Percentiles rank a stretch among this genome's conserved stretches.
Evolutionary conservation across 2,888 invertebrate species (phyloP).

Genomic region (Lutraria lutraria): DNA sequence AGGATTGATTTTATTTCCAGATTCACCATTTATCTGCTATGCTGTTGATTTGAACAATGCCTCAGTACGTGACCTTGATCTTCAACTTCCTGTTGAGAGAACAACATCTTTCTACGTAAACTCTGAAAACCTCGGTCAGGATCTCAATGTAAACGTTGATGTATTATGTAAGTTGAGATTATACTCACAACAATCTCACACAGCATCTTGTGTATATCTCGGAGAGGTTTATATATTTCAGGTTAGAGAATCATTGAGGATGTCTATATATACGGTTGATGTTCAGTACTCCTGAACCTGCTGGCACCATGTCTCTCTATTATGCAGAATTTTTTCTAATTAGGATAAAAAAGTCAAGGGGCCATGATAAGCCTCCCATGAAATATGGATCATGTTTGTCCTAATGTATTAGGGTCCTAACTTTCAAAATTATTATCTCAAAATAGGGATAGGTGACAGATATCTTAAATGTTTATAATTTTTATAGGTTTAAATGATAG

Average conservation of each 20-base stretch:
- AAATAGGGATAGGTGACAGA: too few species aligned
- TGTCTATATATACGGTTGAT: too few species aligned
- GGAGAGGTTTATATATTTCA: not conserved
- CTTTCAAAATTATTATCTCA: too few species aligned
- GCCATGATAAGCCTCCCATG: too few species aligned
- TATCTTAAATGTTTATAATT: too few species aligned
- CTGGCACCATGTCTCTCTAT: too few species aligned
- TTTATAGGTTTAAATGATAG: too few species aligned
- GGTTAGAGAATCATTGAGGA: not conserved
- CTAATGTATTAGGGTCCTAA: too few species aligned
- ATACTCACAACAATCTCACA: not conserved
- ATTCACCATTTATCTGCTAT: constrained; percentile 76
- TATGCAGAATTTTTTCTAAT: too few species aligned
- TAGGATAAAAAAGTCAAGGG: too few species aligned
- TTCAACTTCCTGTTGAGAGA: constrained; percentile 73
- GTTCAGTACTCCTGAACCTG: too few species aligned
- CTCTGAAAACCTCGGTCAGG: constrained; percentile 62
- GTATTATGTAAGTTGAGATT: constrained; percentile 68
- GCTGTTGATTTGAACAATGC: constrained; percentile 72
- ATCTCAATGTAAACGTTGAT: constrained; percentile 65
- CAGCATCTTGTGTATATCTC: not conserved
- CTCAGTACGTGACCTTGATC: constrained; percentile 69
- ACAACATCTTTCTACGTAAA: constrained; percentile 73
- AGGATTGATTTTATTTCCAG: constrained; percentile 58
- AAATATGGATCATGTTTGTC: too few species aligned